Conservation (phyloP, 2,113 vertebrate species). For the Callocephalon fimbriatum region DNA sequence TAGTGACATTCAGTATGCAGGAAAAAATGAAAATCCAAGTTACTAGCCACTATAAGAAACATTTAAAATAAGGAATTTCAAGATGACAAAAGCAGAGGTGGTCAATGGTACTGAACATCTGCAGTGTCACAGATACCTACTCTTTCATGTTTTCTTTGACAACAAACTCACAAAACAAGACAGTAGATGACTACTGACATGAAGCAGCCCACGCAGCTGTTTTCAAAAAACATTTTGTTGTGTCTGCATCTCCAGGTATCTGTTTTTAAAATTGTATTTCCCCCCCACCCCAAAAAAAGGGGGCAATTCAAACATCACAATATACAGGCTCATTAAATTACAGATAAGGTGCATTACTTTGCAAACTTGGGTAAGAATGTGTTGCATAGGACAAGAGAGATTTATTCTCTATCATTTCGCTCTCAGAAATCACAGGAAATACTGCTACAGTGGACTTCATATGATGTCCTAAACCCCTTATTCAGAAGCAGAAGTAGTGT, state of each 20-base stretch:
- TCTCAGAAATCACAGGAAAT: background rate
- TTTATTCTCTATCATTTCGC: background rate
- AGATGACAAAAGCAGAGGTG: background rate
- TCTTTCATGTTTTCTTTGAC: background rate
- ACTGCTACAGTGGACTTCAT: background rate
- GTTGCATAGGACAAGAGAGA: background rate
- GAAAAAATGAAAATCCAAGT: background rate
- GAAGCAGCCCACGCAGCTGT: background rate
- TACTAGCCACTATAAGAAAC: background rate
- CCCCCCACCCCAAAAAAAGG: background rate
- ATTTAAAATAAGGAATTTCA: background rate
- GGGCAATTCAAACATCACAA: background rate
- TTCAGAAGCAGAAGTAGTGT: background rate
- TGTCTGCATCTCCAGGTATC: background rate
- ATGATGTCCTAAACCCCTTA: background rate
- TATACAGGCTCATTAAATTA: background rate
- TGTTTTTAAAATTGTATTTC: background rate
- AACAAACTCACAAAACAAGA: background rate
- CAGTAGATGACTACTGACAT: background rate
- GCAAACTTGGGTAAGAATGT: background rate
- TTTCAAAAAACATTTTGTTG: background rate
- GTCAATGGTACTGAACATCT: background rate
- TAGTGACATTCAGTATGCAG: background rate
- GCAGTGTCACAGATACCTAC: background rate
- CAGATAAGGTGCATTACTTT: background rate